Percentiles rank a stretch among this genome's conserved stretches.
Evolutionary conservation across 2,888 invertebrate genomes (phyloP).

Genomic region (Drosophila leonis): DNA sequence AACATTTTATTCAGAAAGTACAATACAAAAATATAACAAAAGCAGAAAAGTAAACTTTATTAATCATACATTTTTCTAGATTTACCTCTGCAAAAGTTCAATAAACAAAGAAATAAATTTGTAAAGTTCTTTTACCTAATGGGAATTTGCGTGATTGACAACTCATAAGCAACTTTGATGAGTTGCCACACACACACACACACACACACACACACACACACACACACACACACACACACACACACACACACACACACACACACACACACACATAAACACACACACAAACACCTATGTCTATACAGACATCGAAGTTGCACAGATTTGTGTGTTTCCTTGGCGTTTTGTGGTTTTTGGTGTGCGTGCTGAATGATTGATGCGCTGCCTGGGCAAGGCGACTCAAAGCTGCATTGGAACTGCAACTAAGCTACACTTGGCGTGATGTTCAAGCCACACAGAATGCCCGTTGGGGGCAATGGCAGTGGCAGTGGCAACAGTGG

Average conservation of each 20-base stretch:
- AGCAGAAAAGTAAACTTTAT: not conserved
- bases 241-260: not conserved
- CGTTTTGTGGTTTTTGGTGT: slow-evolving; percentile 39
- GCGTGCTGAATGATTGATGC: slow-evolving; percentile 80
- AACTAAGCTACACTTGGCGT: slow-evolving; percentile 80
- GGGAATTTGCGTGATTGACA: slow-evolving; percentile 3
- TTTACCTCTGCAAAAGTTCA: not conserved
- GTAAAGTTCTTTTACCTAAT: not conserved
- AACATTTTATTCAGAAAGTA: not conserved
- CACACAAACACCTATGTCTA: not conserved
- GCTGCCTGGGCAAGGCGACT: slow-evolving; percentile 74
- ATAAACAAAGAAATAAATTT: not conserved
- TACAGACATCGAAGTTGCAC: slow-evolving; percentile 9
- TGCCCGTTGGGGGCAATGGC: slow-evolving; percentile 32
- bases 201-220: not conserved
- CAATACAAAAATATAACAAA: not conserved
- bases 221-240: not conserved
- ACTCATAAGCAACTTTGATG: slow-evolving; percentile 13
- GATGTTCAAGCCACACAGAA: slow-evolving; percentile 71
- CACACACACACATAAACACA: not conserved
- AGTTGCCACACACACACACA: not conserved
- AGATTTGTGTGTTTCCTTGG: slow-evolving; percentile 38
- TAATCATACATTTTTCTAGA: not conserved
- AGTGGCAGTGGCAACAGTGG: slow-evolving; percentile 52
- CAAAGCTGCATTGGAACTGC: slow-evolving; percentile 73